A percentile compares a stretch with the other conserved stretches of the same genome.
These are phyloP conservation scores for Noctua janthe DNA, from an alignment of 2,888 invertebrate species.

Conservation along the genomic window DNA sequence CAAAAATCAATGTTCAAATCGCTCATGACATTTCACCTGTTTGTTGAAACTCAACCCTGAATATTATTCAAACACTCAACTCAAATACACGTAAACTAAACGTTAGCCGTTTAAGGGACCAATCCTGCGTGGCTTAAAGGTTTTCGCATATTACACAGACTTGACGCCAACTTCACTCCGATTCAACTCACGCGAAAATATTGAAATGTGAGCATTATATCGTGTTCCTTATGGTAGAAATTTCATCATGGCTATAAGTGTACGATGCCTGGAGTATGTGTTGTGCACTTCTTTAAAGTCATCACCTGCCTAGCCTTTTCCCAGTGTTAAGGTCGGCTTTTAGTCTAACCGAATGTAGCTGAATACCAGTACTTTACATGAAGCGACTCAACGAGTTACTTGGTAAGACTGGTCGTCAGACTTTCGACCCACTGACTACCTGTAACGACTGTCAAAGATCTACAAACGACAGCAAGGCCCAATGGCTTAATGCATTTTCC, in stretches of 20 bases:
- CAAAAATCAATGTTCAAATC: too few relatives aligned
- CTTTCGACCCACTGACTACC: neutral
- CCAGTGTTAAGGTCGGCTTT: neutral
- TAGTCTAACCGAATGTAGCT: neutral
- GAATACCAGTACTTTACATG: neutral
- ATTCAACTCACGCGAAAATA: neutral
- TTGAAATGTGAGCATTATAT: neutral
- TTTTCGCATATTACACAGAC: neutral
- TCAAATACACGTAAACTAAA: constrained; percentile 4
- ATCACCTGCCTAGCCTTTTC: neutral
- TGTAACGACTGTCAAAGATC: neutral
- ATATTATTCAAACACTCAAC: neutral
- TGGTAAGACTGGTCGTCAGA: neutral
- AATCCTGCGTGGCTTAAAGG: neutral
- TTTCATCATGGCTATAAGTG: neutral
- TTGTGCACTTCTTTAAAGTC: neutral
- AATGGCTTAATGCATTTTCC: neutral
- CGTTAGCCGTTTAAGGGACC: constrained; percentile 2
- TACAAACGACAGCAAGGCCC: neutral
- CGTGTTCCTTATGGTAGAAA: neutral
- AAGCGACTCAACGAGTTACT: neutral
- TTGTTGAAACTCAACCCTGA: neutral
- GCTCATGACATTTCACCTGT: too few relatives aligned
- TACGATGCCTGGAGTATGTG: neutral
- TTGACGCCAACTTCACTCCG: neutral